Base-by-base conservation (phyloP, 92 coral and sea anemone genomes). In the Chrysogorgia sp. region DNA sequence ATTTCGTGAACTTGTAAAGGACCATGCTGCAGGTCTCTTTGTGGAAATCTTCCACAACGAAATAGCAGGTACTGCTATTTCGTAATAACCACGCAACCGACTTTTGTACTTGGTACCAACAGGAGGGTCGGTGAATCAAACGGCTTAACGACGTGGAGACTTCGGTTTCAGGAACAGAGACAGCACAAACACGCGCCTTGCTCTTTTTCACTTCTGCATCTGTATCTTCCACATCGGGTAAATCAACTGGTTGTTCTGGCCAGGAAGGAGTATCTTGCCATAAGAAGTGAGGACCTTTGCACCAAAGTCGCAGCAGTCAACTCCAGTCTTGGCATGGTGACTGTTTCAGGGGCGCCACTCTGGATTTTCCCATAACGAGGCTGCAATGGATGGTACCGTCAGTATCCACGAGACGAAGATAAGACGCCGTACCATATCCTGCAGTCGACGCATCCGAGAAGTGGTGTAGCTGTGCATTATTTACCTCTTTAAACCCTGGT, bases 391-490 rank as follows among this genome's bases (percentile, higher is more conserved):
- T 31, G 0, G 32, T 50, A 22, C 53, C 1, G 14, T 52, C 37
- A 49, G 45, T 57, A n/a, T 59, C 71, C 37, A 34, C 71, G 10
- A 58, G 20, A 4, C 79, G 67, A 37, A 80, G 28, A 59, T 80
- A 80, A 2, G 63, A 31, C 40, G 64, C 84, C 15, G 49, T 72
- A 0, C 84, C 79, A 35, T 80, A 80, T 12, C 79, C 84, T 47
- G 22, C 75, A 5, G 62, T 41, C n/a, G 77, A 64, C 1, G 84
- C 84, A 67, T 80, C 79, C 32, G 63, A 43, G 31, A 80, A 80
- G 52, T 64, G 65, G 53, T 80, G 79, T 17, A 80, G 67, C 28
- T 80, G 28, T 28, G 56, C 48, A 9, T 35, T 71, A 20, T 47
- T 13, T 3, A 35, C 58, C 35, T 32, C 62, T 29, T 26, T 28